phyloP scores from a whole-genome alignment of 1,140 invertebrate genomes.

The Hestina assimilis region DNA sequence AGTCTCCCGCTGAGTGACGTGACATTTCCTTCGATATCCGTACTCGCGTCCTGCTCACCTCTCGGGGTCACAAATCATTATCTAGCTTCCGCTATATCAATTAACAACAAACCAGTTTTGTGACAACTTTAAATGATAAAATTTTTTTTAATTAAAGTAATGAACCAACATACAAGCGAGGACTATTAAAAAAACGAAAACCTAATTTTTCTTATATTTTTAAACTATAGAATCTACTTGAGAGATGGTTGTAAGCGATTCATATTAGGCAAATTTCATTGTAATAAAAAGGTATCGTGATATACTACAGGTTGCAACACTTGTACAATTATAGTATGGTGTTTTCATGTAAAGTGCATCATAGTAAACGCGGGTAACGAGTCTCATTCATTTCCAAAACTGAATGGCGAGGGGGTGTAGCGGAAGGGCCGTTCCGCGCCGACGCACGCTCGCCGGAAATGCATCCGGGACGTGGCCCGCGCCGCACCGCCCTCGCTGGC shows the following conservation, averaged over 20 bases:
- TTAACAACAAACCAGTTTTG: conserved; percentile 23
- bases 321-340: not conserved
- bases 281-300: not conserved
- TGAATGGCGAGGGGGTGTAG: conserved; percentile 57
- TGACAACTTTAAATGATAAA: not conserved
- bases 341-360: not conserved
- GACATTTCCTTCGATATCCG: conserved; percentile 75
- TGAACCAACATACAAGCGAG: not conserved
- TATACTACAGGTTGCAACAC: not conserved
- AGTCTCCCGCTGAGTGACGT: conserved; percentile 57
- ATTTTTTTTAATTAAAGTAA: not conserved
- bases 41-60: conserved; percentile 60
- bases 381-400: conserved; percentile 47
- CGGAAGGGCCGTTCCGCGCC: conserved; percentile 69
- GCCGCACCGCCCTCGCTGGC: conserved; percentile 43
- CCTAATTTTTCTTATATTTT: too few species aligned
- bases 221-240: too few species aligned
- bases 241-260: too few species aligned
- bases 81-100: conserved; percentile 59
- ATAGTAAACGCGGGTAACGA: not conserved
- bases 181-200: not conserved
- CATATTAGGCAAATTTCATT: not conserved
- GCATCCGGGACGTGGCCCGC: conserved; percentile 70
- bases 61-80: conserved; percentile 71
- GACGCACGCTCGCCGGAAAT: conserved; percentile 65